A percentile compares a stretch with the other conserved stretches of the same genome.
These are phyloP conservation scores for Cairina moschata DNA, from an alignment of 2,113 vertebrate species.

Conservation along the genomic window DNA sequence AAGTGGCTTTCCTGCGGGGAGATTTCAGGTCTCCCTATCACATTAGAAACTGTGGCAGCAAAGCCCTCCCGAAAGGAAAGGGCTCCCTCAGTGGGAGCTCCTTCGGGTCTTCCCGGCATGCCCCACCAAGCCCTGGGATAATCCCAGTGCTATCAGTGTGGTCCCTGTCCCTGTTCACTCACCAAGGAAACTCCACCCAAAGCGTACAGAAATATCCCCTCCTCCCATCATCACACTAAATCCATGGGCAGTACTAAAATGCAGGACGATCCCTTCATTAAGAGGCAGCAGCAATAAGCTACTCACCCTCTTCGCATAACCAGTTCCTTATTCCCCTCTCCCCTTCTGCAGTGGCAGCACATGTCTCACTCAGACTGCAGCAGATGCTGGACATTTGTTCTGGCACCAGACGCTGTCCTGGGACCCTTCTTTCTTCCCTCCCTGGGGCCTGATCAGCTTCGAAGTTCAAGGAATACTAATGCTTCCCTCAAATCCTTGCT, in stretches of 20 bases:
- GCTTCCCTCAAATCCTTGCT: conserved; percentile 72
- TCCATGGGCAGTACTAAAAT: background rate
- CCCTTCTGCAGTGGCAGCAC: conserved; percentile 35
- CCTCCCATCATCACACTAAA: background rate
- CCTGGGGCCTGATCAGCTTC: conserved; percentile 52
- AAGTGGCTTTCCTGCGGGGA: background rate
- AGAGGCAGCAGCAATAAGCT: conserved; percentile 35
- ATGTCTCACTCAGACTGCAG: conserved; percentile 58
- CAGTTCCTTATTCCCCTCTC: conserved; percentile 1
- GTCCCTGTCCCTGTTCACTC: background rate
- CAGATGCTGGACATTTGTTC: conserved; percentile 82
- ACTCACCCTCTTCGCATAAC: conserved; percentile 27
- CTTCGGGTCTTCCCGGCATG: background rate
- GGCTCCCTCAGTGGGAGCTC: background rate
- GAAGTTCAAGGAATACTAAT: conserved; percentile 70
- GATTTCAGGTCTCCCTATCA: background rate
- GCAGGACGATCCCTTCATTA: background rate
- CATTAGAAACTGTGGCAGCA: background rate
- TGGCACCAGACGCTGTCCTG: conserved; percentile 78
- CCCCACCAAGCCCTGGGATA: background rate
- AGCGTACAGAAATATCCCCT: background rate
- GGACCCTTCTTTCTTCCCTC: conserved; percentile 70
- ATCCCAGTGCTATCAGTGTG: background rate
- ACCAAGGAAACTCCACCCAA: conserved; percentile 9
- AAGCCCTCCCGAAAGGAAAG: background rate